These are phyloP conservation scores for Dasyornis broadbenti DNA, from an alignment of 2,113 vertebrate genomes.

Conservation along the genomic window DNA sequence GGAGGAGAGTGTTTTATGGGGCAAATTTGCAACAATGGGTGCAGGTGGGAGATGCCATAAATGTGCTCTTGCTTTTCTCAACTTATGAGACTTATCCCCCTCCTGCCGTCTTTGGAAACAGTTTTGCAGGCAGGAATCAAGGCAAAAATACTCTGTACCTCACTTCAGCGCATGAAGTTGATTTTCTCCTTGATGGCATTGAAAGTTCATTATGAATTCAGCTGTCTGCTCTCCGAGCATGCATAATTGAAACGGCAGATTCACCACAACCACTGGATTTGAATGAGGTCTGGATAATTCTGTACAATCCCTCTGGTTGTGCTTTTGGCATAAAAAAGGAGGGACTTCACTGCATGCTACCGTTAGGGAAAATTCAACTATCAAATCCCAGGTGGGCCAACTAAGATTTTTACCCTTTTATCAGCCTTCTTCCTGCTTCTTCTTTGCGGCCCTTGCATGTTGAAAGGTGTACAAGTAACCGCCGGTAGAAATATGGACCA, in stretches of 20 bases:
- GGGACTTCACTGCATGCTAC: background rate
- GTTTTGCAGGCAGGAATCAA: background rate
- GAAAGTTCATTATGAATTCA: conserved; percentile 38
- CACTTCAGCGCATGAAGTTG: background rate
- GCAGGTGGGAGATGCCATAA: background rate
- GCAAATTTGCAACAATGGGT: background rate
- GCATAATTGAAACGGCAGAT: conserved; percentile 14
- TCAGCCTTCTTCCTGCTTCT: background rate
- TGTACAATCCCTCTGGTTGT: background rate
- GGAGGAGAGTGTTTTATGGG: background rate
- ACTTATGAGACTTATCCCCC: background rate
- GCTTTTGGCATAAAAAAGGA: background rate
- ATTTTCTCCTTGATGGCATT: conserved; percentile 31
- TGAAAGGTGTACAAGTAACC: background rate
- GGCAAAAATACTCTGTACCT: background rate
- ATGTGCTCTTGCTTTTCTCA: background rate
- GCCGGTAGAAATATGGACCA: background rate
- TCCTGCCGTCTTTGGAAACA: background rate
- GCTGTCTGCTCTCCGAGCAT: conserved; percentile 8
- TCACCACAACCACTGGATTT: background rate
- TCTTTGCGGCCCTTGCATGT: background rate
- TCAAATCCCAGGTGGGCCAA: background rate
- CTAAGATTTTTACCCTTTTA: background rate
- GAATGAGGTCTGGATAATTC: background rate
- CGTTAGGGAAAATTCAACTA: background rate